Base-by-base conservation (phyloP, 1,140 invertebrate genomes). In the Eueides isabella region DNA sequence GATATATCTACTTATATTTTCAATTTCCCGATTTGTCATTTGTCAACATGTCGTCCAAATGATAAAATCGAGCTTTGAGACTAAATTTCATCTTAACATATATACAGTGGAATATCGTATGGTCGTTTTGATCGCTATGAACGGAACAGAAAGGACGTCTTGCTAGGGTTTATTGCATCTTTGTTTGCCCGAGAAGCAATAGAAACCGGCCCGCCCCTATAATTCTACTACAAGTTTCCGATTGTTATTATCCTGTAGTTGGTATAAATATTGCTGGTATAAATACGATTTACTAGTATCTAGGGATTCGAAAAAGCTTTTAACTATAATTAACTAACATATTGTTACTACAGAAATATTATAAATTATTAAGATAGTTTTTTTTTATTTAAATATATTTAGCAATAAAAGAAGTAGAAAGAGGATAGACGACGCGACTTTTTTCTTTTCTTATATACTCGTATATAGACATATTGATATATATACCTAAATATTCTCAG, bases 121-220 rank as follows among this genome's bases (percentile, higher is more conserved):
- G 41, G 19, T 55, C 6, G n/a, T 19, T 33, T 38, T 3, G 35
- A 41, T 16, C 29, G 19, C 64, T 11, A 38, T 66, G 33, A 35
- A 35, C 19, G 30, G 14, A 16, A 55, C 48, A 26, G 48, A 55
- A 48, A 79, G 75, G 65, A 76, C 80, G 81, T 82, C 81, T 83
- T 82, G 76, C 71, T 72, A 76, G 75, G 77, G 84, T 88, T 90
- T 90, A 90, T 90, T 90, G 85, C 86, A 86, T 85, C 85, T 86
- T 83, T 90, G 86, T 90, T 90, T 90, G 85, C 86, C 81, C 77
- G 72, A 76, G 78, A 82, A 85, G 82, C 86, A 87, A 86, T 86
- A 74, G 75, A 75, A 75, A 71, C 63, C 55, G 73, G 41, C 78
- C 81, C 78, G 71, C 78, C 78, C 76, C 72, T 65, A 74, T 84